Base-by-base conservation (phyloP, 2,797 vertebrate genomes). In the Scleropages formosus region DNA sequence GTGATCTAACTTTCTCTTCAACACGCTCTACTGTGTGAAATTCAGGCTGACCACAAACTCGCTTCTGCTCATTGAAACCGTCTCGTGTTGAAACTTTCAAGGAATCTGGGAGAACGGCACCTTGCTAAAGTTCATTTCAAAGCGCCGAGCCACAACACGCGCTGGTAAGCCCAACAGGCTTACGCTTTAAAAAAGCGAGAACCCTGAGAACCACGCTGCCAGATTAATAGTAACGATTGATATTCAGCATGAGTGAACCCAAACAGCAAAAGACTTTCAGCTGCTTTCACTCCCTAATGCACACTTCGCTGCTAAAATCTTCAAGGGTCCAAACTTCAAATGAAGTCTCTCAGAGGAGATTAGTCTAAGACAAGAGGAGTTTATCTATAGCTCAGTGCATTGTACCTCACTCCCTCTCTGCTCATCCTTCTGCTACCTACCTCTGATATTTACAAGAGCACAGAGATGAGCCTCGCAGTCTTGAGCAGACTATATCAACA, bases 301-400 rank as follows among this genome's bases (percentile, higher is more conserved):
- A 27, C 51, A 73, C 65, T 62, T 27, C 44, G 12, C 53, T n/a
- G 74, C 24, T 20, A 24, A 74, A 64, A 64, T 76, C 44, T 72
- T 69, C 58, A 76, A 70, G 66, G 74, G 49, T 70, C 44, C 24
- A 49, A 62, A 67, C 67, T 76, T 76, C 67, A 76, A 76, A 75
- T 75, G 74, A 70, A 51, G 58, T 46, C 69, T 59, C 74, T 66
- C 56, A 24, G 20, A 49, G 46, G 66, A 70, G 74, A 75, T 75
- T 75, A 75, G 68, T 51, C 65, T 62, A 49, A 75, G 74, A 76
- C 67, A 51, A 51, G 59, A 72, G 58, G 11, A 26, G 47, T 69
- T 76, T 62, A 76, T 76, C 46, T 59, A 39, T 18, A 49, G 46
- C 75, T 53, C 58, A n/a, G 58, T 31, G 46, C 26, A 31, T 16